A percentile compares a stretch with the other conserved stretches of the same genome.
These are phyloP conservation scores for Pseudorasbora parva DNA, from an alignment of 2,113 vertebrate genomes.

Conservation along the genomic window DNA sequence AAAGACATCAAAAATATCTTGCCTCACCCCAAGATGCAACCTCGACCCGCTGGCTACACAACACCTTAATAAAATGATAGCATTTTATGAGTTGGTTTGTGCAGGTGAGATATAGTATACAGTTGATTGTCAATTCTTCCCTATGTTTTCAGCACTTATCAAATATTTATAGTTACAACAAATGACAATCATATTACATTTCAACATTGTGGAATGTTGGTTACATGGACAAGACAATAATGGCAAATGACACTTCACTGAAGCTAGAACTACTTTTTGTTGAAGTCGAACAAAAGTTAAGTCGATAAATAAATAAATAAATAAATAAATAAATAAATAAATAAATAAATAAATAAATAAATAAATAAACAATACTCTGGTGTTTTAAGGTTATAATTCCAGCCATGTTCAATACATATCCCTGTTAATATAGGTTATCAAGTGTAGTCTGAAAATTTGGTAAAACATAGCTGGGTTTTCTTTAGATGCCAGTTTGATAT, in stretches of 20 bases:
- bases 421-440: background rate
- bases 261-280: background rate
- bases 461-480: background rate
- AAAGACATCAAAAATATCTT: background rate
- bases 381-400: constrained; percentile 8
- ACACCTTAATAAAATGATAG: background rate
- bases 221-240: background rate
- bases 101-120: background rate
- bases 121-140: background rate
- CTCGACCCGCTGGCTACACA: background rate
- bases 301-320: too few relatives aligned
- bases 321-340: too few relatives aligned
- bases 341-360: too few relatives aligned
- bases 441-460: background rate
- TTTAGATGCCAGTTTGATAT: background rate
- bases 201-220: background rate
- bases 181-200: background rate
- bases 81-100: constrained; percentile 12
- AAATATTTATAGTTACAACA: constrained; percentile 5
- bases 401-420: constrained; percentile 7
- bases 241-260: background rate
- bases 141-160: constrained; percentile 1
- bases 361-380: background rate
- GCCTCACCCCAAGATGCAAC: background rate
- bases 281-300: background rate